These are phyloP conservation scores for Bruchidius siliquastri DNA, from an alignment of 2,888 invertebrate species.

Conservation along the genomic window DNA sequence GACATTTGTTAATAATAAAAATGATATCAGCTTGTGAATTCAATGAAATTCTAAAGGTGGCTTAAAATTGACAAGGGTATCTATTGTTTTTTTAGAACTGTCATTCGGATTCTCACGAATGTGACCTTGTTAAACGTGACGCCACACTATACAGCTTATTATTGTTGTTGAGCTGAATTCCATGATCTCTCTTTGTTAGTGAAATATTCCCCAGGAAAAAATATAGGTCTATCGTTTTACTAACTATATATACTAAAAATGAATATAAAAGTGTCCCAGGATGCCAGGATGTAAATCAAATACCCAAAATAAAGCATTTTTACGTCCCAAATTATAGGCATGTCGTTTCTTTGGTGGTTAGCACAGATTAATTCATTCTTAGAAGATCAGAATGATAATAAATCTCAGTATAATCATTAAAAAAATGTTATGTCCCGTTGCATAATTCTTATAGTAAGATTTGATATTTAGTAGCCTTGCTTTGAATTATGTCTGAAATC, in stretches of 20 bases:
- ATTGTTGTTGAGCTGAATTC: no score
- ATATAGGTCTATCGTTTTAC: no score
- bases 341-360: background rate
- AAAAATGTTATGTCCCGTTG: background rate
- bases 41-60: no score
- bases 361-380: background rate
- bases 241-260: background rate
- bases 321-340: background rate
- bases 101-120: no score
- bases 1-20: no score
- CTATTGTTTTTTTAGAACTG: no score
- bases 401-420: background rate
- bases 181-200: no score
- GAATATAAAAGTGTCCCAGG: background rate
- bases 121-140: no score
- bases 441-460: background rate
- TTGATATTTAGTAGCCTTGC: background rate
- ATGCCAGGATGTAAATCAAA: background rate
- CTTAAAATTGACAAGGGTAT: no score
- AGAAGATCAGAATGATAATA: background rate
- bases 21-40: no score
- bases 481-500: background rate
- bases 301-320: background rate
- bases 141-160: no score
- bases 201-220: no score